Percentiles rank a stretch among this genome's conserved stretches.
Conservation (phyloP, 2,113 vertebrate genomes). For the Cottus gobio region DNA sequence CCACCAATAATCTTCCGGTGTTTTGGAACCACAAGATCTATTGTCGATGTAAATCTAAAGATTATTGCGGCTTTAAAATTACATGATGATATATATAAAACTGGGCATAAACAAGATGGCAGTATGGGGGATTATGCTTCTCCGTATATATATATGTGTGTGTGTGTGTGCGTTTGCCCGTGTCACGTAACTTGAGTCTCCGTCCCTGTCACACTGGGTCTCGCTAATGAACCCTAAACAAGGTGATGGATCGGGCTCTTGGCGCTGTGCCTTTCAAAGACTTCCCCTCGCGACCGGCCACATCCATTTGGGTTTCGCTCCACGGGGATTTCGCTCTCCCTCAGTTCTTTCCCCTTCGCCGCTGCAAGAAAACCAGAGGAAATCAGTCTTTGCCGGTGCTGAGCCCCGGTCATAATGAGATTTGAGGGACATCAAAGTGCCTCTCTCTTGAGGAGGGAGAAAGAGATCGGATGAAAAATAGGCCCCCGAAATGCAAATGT, state of each 20-base stretch:
- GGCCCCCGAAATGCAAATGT: conserved; percentile 78
- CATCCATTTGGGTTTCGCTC: conserved; percentile 69
- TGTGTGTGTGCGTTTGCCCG: background rate
- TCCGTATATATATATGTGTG: background rate
- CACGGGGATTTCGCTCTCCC: conserved; percentile 68
- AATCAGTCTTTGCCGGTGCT: conserved; percentile 65
- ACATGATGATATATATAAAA: too few species aligned
- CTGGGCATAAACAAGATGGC: background rate
- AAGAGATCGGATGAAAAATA: conserved; percentile 76
- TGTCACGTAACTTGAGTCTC: background rate
- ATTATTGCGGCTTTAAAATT: background rate
- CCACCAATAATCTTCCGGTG: background rate
- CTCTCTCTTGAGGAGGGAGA: conserved; percentile 70
- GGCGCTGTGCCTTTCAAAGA: conserved; percentile 58
- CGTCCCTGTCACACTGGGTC: conserved; percentile 31
- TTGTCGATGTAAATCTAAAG: too few species aligned
- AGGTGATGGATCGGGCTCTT: conserved; percentile 33
- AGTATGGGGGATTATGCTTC: conserved; percentile 8
- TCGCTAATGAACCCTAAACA: conserved; percentile 69
- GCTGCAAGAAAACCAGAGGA: conserved; percentile 51
- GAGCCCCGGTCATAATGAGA: conserved; percentile 80
- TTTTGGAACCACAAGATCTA: background rate
- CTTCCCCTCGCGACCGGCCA: conserved; percentile 37
- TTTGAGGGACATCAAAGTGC: conserved; percentile 84
- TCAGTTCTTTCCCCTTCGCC: conserved; percentile 62